Evolutionary conservation across 1,140 invertebrate species (phyloP).

Genomic region (Drosophila setifemur): DNA sequence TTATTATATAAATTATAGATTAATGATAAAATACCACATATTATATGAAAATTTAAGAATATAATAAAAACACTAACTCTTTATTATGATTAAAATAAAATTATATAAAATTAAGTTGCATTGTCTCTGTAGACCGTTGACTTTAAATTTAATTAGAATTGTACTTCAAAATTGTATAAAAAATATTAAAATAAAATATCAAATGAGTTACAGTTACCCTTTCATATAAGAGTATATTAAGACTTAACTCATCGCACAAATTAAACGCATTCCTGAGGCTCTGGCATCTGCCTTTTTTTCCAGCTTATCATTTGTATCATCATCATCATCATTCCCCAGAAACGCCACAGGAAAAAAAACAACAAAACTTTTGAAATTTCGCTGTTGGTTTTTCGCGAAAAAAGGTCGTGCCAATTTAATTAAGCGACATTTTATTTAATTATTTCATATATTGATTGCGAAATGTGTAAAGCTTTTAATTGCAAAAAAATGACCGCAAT

Average conservation of each 20-base stretch:
- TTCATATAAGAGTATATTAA: constrained; percentile 19
- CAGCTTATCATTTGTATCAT: constrained; percentile 63
- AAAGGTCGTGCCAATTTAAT: constrained; percentile 77
- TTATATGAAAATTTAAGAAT: no score
- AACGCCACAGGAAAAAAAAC: constrained; percentile 4
- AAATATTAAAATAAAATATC: neutral
- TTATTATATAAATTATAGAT: no score
- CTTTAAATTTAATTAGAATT: no score
- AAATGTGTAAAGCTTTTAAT: constrained; percentile 75
- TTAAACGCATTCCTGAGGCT: constrained; percentile 64
- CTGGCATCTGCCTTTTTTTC: constrained; percentile 30
- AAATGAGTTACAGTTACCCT: no score
- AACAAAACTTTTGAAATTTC: constrained; percentile 29
- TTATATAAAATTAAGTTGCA: no score
- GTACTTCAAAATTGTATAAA: no score
- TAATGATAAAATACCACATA: no score
- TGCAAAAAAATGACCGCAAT: constrained; percentile 51
- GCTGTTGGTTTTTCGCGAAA: constrained; percentile 36
- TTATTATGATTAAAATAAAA: no score
- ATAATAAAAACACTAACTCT: no score
- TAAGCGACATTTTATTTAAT: constrained; percentile 76
- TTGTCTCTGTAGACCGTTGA: no score
- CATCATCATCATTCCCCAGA: constrained; percentile 32
- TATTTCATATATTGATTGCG: constrained; percentile 72
- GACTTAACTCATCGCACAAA: constrained; percentile 57